Percentiles rank a stretch among this genome's conserved stretches.
These are phyloP conservation scores for Aphodius sticticus DNA, from an alignment of 2,888 invertebrate genomes.

Conservation along the genomic window DNA sequence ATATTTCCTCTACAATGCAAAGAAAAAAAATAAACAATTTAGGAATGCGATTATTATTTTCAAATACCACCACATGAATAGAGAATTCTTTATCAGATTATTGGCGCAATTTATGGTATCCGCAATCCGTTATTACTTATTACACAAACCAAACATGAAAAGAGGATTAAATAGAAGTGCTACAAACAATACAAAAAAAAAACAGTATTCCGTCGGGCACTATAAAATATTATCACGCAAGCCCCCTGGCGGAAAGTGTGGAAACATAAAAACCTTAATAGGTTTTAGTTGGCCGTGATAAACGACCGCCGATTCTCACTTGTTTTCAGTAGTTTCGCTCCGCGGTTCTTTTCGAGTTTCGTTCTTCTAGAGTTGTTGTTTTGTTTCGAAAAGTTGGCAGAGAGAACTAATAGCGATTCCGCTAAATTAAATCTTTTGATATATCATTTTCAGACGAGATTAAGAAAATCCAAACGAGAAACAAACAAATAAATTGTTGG, in stretches of 20 bases:
- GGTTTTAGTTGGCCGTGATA: background rate
- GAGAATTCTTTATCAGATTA: too few relatives aligned
- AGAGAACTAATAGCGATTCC: background rate
- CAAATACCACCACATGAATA: too few relatives aligned
- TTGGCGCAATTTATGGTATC: too few relatives aligned
- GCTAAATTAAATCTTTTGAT: background rate
- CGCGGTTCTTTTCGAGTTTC: background rate
- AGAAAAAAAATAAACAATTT: slow-evolving; percentile 12
- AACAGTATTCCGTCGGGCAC: background rate
- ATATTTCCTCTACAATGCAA: slow-evolving; percentile 84
- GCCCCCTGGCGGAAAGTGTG: background rate
- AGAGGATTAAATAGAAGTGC: background rate
- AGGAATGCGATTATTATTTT: background rate
- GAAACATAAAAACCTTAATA: background rate
- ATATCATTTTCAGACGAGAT: background rate
- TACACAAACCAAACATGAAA: too few relatives aligned
- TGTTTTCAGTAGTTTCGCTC: background rate
- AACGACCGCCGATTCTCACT: background rate
- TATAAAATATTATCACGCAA: background rate
- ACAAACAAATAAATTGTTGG: too few relatives aligned
- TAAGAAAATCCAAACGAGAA: background rate
- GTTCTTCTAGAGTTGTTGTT: background rate
- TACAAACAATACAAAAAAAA: background rate
- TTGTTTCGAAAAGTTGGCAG: background rate
- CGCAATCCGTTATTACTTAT: too few relatives aligned